These are phyloP conservation scores for Rhorus exstirpatorius DNA, from an alignment of 2,888 invertebrate genomes.

Conservation along the genomic window DNA sequence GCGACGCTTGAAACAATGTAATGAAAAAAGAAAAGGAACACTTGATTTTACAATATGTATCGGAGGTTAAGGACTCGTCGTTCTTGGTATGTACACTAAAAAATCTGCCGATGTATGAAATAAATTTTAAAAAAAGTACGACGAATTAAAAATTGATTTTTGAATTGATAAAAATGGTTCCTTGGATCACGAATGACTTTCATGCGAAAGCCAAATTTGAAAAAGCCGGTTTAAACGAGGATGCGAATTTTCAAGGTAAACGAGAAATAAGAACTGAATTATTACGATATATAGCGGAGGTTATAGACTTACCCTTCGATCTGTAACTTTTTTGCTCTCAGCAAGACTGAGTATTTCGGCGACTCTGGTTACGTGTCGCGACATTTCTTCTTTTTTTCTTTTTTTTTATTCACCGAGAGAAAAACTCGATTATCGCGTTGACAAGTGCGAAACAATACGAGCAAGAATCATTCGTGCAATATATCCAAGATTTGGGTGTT, in stretches of 20 bases:
- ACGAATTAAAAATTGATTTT: not conserved
- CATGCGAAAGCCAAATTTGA: not conserved
- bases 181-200: not conserved
- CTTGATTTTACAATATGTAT: too few species aligned
- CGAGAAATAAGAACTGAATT: not conserved
- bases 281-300: not conserved
- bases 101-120: too few species aligned
- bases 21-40: not conserved
- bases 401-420: too few species aligned
- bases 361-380: conserved; percentile 66
- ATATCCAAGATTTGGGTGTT: too few species aligned
- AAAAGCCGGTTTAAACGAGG: not conserved
- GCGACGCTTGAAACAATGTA: not conserved
- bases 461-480: too few species aligned
- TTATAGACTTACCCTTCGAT: conserved; percentile 73
- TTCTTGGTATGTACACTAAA: not conserved
- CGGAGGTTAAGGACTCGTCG: too few species aligned
- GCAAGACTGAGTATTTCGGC: conserved; percentile 69
- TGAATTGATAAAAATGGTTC: not conserved
- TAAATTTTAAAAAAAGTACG: not conserved
- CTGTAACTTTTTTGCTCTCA: conserved; percentile 72
- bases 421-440: conserved; percentile 2
- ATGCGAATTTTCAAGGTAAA: not conserved
- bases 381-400: conserved; percentile 63
- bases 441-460: conserved; percentile 3